Evolutionary conservation across 2,797 vertebrate genomes (phyloP), one percentile per base, ranked within the genome.

Genomic region (Xyrichtys novacula): DNA sequence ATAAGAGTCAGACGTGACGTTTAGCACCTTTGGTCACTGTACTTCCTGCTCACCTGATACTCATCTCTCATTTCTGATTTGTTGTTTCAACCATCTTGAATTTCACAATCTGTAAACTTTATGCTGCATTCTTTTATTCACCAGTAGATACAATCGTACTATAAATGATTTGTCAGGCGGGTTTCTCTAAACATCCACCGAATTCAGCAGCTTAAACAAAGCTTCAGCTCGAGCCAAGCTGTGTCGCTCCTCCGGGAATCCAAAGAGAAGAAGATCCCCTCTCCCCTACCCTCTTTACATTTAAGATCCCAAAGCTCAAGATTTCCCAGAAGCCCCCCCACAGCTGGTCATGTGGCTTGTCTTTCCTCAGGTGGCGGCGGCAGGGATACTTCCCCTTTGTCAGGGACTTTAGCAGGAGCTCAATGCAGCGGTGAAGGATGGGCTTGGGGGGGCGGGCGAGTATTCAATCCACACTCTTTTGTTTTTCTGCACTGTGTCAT

Each of bases 351-450:
- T 57, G 67, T 90, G 89, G 88, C 88, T 63, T 47, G 49, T 91
- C 90, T 92, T 88, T 92, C 91, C 91, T 92, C 91, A 89, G 90
- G 87, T 93, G 90, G 87, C 44, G 46, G 77, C 81, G 80, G 86
- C 84, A 90, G 72, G 75, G 80, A 85, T 73, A 84, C 91, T 92
- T 93, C 91, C 91, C 90, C 78, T 93, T 92, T 93, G 91, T 93
- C 85, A 81, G 73, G 71, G 82, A 78, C 84, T 86, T 90, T 85
- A 86, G 76, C 81, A 8, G 56, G 63, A 78, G 78, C 83, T 90
- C 85, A 91, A 85, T 88, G 80, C 81, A 72, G 75, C 29, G 82
- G 49, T 92, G 89, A 92, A 78, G 86, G 89, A 91, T 91, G 89
- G 84, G 86, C 64, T 76, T 14, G 46, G 85, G 80, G 19, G 83